Base-by-base conservation (phyloP, 2,797 vertebrate genomes). In the Aratinga solstitialis region DNA sequence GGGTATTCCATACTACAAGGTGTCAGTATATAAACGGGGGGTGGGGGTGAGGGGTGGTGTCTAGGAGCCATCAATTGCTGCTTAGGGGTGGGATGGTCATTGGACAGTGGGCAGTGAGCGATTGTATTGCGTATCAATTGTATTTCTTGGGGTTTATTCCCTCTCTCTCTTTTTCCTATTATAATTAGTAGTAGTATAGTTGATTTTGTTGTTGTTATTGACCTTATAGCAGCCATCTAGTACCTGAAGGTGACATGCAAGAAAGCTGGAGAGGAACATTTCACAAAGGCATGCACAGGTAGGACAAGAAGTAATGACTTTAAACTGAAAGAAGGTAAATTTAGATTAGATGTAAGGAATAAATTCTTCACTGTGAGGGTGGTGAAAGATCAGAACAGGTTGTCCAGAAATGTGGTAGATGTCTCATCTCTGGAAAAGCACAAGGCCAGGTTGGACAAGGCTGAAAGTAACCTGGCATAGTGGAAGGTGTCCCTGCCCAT, bases 401-500 rank as follows among this genome's bases (percentile, higher is more conserved):
- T 87, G 27, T 36, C 34, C 21, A 11, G 38, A 38, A 18, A 38
- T 17, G 7, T 34, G 4, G 13, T 19, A 43, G 18, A 29, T 38
- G 4, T 6, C 10, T 7, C 8, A 26, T 45, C 10, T 7, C 18
- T 66, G 19, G 3, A 34, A 62, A 5, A 1, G 2, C 24, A 61
- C 45, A 26, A 34, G 23, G 7, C 13, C 43, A 53, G 19, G 16
- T 7, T 66, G 63, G 18, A 45, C 12, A 38, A 21, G 43, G 7
- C 18, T 32, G n/a, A 45, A 43, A 76, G 18, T 30, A 65, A 58
- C 22, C 38, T 59, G 14, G 16, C 23, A 12, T 50, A 15, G 3
- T 5, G 30, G n/a, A 71, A 51, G 21, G 5, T 27, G 9, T 16
- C 21, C 8, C 18, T 76, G n/a, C 13, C 45, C 12, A 45, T 34